Evolutionary conservation across 1,140 invertebrate species (phyloP).

Genomic region (Diachasma alloeum): DNA sequence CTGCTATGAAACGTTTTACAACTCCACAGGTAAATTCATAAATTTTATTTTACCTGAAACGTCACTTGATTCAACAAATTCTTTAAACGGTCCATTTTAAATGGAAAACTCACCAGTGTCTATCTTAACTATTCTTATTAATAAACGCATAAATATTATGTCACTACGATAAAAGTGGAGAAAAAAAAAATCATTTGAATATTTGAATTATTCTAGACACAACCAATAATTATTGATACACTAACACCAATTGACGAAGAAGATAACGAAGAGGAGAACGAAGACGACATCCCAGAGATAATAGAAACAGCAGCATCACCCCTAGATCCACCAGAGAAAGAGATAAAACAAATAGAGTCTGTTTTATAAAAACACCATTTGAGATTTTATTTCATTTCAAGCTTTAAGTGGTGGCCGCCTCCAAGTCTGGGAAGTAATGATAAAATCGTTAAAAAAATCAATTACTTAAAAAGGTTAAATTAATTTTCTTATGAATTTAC

Average conservation of each 20-base stretch:
- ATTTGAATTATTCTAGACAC: slow-evolving; percentile 52
- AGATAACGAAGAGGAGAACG: slow-evolving; percentile 80
- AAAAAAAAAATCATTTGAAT: too few species aligned
- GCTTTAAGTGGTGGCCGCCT: slow-evolving; percentile 6
- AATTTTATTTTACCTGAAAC: background rate
- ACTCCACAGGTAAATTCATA: slow-evolving; percentile 51
- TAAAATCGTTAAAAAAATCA: background rate
- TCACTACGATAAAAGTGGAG: too few species aligned
- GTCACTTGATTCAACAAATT: too few species aligned
- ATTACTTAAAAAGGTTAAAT: background rate
- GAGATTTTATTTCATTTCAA: slow-evolving; percentile 1
- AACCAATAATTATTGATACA: slow-evolving; percentile 73
- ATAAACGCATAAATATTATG: too few species aligned
- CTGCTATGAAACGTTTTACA: slow-evolving; percentile 74
- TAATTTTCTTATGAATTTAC: slow-evolving; percentile 2
- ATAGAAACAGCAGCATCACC: slow-evolving; percentile 73
- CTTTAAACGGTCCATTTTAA: too few species aligned
- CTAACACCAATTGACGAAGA: slow-evolving; percentile 83
- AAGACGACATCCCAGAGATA: slow-evolving; percentile 75
- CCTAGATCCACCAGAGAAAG: slow-evolving; percentile 63
- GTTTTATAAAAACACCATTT: slow-evolving; percentile 64
- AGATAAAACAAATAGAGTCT: slow-evolving; percentile 74
- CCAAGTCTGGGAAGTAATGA: background rate
- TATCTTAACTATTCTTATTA: too few species aligned
- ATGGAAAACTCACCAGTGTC: too few species aligned